These are phyloP conservation scores for Hoplostethus mediterraneus DNA, from an alignment of 2,797 vertebrate genomes.

Conservation along the genomic window DNA sequence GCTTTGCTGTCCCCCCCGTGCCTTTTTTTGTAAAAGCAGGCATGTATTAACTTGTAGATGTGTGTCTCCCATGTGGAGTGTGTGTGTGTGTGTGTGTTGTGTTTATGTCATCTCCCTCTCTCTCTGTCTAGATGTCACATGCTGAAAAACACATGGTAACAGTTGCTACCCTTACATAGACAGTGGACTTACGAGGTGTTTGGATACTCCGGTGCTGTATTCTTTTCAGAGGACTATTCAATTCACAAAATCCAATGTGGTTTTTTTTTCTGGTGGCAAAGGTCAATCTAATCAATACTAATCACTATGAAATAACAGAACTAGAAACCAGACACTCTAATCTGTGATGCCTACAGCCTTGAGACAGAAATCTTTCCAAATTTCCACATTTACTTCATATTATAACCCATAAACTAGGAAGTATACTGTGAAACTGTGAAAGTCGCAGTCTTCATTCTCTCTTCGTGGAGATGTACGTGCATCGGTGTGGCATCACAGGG, in stretches of 20 bases:
- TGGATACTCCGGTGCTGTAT: constrained; percentile 43
- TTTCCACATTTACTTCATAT: no score
- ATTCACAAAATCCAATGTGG: neutral
- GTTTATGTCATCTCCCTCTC: constrained; percentile 30
- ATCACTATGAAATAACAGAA: no score
- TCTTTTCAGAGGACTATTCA: constrained; percentile 5
- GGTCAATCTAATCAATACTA: neutral
- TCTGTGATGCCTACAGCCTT: constrained; percentile 41
- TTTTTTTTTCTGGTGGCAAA: neutral
- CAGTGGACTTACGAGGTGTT: constrained; percentile 15
- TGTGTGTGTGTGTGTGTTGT: constrained; percentile 19
- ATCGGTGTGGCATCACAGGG: constrained; percentile 42
- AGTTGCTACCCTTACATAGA: constrained; percentile 21
- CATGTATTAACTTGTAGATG: neutral
- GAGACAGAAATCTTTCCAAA: no score
- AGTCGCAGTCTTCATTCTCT: neutral
- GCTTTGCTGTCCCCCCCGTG: no score
- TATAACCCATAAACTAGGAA: neutral
- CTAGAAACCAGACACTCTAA: constrained; percentile 4
- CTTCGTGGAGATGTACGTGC: neutral
- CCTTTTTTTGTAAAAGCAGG: neutral
- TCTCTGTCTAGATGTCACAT: constrained; percentile 61
- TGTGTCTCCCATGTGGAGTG: constrained; percentile 5
- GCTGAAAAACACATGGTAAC: constrained; percentile 77
- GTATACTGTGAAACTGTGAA: no score